Conservation (phyloP, 64 coral and sea anemone species). For the Pocillopora damicornis region DNA sequence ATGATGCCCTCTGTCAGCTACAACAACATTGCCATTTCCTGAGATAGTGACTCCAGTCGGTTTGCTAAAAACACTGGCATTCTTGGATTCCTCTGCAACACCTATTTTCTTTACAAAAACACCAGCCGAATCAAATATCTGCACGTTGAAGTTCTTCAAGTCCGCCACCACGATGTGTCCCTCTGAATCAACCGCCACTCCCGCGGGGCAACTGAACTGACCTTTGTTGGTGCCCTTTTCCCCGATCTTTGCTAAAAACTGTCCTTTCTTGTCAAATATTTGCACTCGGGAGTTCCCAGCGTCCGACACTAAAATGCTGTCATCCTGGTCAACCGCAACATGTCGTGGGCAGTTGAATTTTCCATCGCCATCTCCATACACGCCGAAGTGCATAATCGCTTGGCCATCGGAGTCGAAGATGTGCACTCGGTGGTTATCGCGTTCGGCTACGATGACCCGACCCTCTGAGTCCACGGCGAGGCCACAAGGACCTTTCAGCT, state of each 20-base stretch:
- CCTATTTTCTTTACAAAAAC: conserved; percentile 75
- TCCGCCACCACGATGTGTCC: conserved; percentile 79
- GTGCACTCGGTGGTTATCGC: conserved; percentile 89
- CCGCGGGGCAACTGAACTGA: conserved; percentile 76
- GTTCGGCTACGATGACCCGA: conserved; percentile 77
- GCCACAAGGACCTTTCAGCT: conserved; percentile 82
- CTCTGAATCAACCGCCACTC: conserved; percentile 69
- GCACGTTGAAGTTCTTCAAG: conserved; percentile 79
- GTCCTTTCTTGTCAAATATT: conserved; percentile 50
- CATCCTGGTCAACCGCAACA: conserved; percentile 41
- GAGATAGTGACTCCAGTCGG: conserved; percentile 77
- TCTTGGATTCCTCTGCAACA: conserved; percentile 46
- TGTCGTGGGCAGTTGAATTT: conserved; percentile 92
- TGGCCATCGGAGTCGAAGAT: conserved; percentile 79
- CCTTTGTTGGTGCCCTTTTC: conserved; percentile 77
- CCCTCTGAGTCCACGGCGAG: conserved; percentile 57
- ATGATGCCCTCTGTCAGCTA: conserved; percentile 81
- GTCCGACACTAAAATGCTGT: conserved; percentile 83
- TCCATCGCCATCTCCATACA: conserved; percentile 72
- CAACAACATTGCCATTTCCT: conserved; percentile 72
- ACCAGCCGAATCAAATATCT: conserved; percentile 69
- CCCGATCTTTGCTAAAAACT: conserved; percentile 75
- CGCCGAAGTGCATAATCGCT: conserved; percentile 68
- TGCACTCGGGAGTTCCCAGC: conserved; percentile 83
- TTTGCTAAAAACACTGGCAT: conserved; percentile 55